Percentiles rank a stretch among this genome's conserved stretches.
Evolutionary conservation across 2,113 vertebrate genomes (phyloP).

Genomic region (Misgurnus mizolepis): DNA sequence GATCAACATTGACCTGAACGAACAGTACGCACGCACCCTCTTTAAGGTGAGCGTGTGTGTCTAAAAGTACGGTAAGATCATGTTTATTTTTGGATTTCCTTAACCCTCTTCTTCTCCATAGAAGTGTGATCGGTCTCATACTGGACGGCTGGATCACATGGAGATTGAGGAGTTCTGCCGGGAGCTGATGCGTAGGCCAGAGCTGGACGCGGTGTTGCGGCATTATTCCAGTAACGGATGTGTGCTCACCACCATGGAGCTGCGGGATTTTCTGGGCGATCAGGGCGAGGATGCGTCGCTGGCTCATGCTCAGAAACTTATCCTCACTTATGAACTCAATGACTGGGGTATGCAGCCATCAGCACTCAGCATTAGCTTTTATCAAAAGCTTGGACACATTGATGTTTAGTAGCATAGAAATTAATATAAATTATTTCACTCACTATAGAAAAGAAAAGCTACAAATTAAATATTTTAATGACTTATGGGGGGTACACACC

Average conservation of each 20-base stretch:
- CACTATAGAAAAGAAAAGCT: too few species aligned
- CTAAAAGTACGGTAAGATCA: background rate
- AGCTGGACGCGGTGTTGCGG: constrained; percentile 87
- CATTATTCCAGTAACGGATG: constrained; percentile 84
- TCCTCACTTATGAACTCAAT: constrained; percentile 84
- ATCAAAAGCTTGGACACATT: too few species aligned
- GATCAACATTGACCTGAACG: constrained; percentile 93
- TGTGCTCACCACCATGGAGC: constrained; percentile 81
- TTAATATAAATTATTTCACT: too few species aligned
- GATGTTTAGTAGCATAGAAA: too few species aligned
- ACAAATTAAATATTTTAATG: too few species aligned
- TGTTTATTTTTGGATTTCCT: background rate
- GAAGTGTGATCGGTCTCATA: constrained; percentile 86
- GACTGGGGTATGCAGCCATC: constrained; percentile 78
- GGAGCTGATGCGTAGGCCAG: constrained; percentile 85
- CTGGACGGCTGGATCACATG: constrained; percentile 82
- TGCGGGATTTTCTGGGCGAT: constrained; percentile 87
- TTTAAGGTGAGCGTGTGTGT: constrained; percentile 82
- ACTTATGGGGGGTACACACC: too few species aligned
- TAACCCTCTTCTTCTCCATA: constrained; percentile 56
- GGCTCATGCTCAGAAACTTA: constrained; percentile 75
- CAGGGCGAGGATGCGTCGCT: constrained; percentile 86
- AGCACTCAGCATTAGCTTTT: background rate
- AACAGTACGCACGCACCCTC: constrained; percentile 83
- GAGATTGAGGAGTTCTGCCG: constrained; percentile 93